phyloP scores from a whole-genome alignment of 2,113 vertebrate genomes.

The Herpailurus yagouaroundi region DNA sequence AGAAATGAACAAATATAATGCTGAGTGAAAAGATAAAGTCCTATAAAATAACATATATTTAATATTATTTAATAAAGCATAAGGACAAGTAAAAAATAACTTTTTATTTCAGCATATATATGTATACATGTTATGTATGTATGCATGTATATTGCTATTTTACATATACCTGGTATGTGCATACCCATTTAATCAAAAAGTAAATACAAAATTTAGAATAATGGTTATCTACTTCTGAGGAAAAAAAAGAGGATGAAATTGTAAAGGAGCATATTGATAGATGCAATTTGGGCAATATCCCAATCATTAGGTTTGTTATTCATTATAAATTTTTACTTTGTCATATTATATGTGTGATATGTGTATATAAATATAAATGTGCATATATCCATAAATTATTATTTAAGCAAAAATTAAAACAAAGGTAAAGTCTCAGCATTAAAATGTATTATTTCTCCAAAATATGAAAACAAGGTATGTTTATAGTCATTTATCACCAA shows the following conservation, averaged over 20 bases:
- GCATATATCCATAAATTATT: background rate
- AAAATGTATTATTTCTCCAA: background rate
- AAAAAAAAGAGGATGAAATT: background rate
- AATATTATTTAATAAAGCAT: background rate
- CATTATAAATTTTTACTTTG: background rate
- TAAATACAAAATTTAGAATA: background rate
- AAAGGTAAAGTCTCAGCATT: background rate
- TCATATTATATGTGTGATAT: background rate
- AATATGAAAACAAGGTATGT: background rate
- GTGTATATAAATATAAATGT: background rate
- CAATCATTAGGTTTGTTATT: background rate
- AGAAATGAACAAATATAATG: background rate
- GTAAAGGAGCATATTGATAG: background rate
- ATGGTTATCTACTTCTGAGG: background rate
- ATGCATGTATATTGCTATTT: background rate
- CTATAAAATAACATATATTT: background rate
- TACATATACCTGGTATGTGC: background rate
- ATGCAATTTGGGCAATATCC: background rate
- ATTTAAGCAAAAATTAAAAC: background rate
- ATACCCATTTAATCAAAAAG: background rate
- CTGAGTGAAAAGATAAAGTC: background rate
- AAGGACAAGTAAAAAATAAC: constrained; percentile 10
- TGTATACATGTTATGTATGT: background rate
- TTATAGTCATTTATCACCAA: background rate
- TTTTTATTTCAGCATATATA: background rate